Base-by-base conservation (phyloP, 2,113 vertebrate species). In the Paracanthobrama guichenoti region DNA sequence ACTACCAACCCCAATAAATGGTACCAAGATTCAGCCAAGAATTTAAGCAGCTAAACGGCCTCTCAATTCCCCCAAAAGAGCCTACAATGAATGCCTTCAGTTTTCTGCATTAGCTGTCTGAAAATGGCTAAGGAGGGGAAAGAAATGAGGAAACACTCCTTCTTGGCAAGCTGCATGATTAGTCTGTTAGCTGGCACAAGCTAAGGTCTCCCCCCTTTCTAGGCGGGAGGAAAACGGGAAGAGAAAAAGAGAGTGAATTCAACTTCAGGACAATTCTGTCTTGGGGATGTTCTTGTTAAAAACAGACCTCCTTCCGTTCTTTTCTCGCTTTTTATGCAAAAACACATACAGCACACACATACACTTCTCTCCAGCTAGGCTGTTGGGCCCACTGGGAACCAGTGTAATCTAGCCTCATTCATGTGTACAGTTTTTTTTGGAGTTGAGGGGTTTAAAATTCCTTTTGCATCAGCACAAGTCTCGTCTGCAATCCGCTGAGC, bases 71-170 rank as follows among this genome's bases (percentile, higher is more conserved):
- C 71, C 24, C 26, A 39, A 22, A 76, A 76, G 57, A 42, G 55
- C n/a, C 46, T 42, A 77, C 78, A 66, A 66, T 28, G 60, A 66
- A 80, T 66, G 78, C 14, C 42, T 80, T 80, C 42, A 44, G 74
- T 69, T 79, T 84, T 78, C 53, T 28, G 18, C 48, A 84, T 46
- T 71, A 55, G 44, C 55, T 66, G 42, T 66, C 42, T 80, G 39
- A 75, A 60, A 62, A 79, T 64, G 44, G 42, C 55, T 75, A 13
- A 31, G 75, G 64, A 84, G 13, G 62, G 66, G 35, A 60, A 79
- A 35, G 18, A 44, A 80, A 73, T 48, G 84, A 72, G 53, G 67
- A 53, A 71, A 72, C 53, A 85, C 62, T 80, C 78, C 78, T 79
- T 59, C 50, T 84, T 67, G 76, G 71, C 81, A 39, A 84, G 75